phyloP scores from a whole-genome alignment of 2,113 vertebrate species.

The Athene noctua region DNA sequence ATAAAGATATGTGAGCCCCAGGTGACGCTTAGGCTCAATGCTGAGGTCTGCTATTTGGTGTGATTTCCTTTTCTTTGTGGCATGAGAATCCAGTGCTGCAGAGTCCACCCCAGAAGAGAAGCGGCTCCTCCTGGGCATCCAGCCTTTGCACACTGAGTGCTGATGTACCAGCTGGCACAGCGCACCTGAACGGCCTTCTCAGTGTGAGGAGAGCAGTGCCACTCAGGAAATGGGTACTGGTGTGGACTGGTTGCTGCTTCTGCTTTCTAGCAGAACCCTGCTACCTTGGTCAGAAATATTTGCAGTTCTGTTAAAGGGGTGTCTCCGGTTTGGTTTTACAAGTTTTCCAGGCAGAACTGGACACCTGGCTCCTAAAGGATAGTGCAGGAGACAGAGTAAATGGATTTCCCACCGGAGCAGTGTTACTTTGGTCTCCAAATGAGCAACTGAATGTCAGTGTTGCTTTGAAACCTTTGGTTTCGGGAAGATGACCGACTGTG shows the following conservation, averaged over 20 bases:
- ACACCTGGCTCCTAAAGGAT: neutral
- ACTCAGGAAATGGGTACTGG: neutral
- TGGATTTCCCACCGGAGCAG: neutral
- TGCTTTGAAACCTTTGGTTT: neutral
- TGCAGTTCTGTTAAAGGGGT: neutral
- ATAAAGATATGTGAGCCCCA: neutral
- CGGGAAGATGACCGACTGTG: neutral
- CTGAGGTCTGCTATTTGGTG: neutral
- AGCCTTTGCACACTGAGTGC: neutral
- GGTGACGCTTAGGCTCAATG: neutral
- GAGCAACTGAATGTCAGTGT: neutral
- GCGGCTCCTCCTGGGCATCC: neutral
- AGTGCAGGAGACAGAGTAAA: neutral
- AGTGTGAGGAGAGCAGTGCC: neutral
- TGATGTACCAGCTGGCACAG: neutral
- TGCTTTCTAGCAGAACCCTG: neutral
- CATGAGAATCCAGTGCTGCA: neutral
- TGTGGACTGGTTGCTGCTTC: neutral
- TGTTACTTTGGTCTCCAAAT: neutral
- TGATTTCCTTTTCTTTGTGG: neutral
- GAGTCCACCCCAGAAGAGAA: neutral
- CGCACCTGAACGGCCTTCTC: neutral
- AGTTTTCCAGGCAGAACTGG: neutral
- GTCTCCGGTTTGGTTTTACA: neutral
- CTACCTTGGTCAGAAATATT: neutral